phyloP scores from a whole-genome alignment of 64 coral and sea anemone genomes.

The Dendrophyllia cribrosa region DNA sequence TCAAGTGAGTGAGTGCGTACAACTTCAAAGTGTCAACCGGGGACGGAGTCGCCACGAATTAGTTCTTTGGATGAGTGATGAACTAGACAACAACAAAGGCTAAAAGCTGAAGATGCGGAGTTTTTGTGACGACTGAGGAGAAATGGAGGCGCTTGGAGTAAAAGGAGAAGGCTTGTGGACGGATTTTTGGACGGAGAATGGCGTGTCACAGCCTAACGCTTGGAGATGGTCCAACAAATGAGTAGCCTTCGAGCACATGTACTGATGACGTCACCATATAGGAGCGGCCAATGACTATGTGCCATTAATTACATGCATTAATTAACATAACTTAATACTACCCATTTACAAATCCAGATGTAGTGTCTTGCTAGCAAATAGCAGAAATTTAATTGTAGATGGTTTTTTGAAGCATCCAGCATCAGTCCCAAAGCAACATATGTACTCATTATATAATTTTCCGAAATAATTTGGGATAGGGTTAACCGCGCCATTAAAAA shows the following conservation, averaged over 20 bases:
- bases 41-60: not conserved
- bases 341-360: not conserved
- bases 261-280: not conserved
- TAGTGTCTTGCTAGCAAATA: too few relatives aligned
- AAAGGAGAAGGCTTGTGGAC: not conserved
- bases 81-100: not conserved
- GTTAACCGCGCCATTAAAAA: too few relatives aligned
- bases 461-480: too few relatives aligned
- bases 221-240: not conserved
- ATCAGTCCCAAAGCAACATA: too few relatives aligned
- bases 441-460: too few relatives aligned
- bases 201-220: not conserved
- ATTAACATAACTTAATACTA: not conserved
- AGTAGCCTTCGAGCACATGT: not conserved
- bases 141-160: not conserved
- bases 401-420: too few relatives aligned
- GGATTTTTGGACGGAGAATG: not conserved
- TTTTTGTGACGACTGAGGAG: not conserved
- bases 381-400: too few relatives aligned
- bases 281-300: not conserved
- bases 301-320: conserved; percentile 3
- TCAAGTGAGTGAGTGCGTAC: not conserved
- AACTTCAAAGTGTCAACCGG: too few relatives aligned
- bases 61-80: not conserved
- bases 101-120: not conserved